Conservation (phyloP, 2,113 vertebrate genomes). For the Sardina pilchardus region DNA sequence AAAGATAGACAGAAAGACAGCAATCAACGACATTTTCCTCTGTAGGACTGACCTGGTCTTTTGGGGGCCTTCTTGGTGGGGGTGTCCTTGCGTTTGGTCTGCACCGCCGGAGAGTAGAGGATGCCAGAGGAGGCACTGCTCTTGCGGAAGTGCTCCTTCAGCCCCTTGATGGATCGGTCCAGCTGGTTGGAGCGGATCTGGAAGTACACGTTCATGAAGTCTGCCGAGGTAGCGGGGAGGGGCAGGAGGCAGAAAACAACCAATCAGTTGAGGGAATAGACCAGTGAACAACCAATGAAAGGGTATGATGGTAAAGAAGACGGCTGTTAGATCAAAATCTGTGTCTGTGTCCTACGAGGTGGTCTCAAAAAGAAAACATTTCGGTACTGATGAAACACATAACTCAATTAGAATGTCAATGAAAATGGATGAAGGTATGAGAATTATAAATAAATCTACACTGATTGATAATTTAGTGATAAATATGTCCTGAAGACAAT, state of each 20-base stretch:
- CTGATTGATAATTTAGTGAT: not conserved
- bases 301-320: no score
- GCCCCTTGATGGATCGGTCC: conserved; percentile 92
- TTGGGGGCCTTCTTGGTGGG: conserved; percentile 93
- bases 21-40: not conserved
- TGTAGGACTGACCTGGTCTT: conserved; percentile 83
- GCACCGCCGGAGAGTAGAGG: conserved; percentile 91
- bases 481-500: not conserved
- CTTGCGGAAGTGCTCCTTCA: conserved; percentile 96
- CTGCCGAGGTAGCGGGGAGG: conserved; percentile 61
- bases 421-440: not conserved
- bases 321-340: not conserved
- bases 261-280: not conserved
- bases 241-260: not conserved
- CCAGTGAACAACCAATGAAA: not conserved
- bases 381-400: not conserved
- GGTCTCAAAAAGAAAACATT: not conserved
- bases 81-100: conserved; percentile 95
- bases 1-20: not conserved
- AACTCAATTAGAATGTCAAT: not conserved
- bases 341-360: not conserved
- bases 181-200: conserved; percentile 94
- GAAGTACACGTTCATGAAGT: conserved; percentile 99
- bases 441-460: not conserved
- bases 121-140: conserved; percentile 86